Conservation (phyloP, 2,797 vertebrate genomes). For the Syngnathus rostellatus region DNA sequence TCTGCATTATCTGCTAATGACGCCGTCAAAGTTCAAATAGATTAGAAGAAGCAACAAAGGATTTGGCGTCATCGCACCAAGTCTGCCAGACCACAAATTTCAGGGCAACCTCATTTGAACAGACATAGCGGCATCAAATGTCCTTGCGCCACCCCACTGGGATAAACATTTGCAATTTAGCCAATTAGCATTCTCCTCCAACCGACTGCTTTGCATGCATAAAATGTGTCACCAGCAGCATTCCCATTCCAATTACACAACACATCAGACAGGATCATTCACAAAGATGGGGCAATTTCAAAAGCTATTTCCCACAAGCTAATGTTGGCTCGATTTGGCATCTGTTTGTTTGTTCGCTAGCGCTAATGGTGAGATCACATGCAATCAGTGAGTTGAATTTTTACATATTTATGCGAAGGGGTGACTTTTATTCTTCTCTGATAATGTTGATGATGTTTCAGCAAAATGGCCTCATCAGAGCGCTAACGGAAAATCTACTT, state of each 20-base stretch:
- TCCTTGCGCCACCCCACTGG: not conserved
- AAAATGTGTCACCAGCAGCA: conserved; percentile 22
- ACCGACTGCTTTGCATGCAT: conserved; percentile 36
- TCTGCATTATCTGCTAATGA: conserved; percentile 47
- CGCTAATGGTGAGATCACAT: conserved; percentile 23
- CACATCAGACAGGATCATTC: conserved; percentile 37
- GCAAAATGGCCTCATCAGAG: not conserved
- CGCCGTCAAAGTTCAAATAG: conserved; percentile 52
- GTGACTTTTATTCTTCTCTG: not conserved
- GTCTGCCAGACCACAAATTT: not conserved
- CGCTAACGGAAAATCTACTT: not conserved
- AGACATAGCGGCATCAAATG: not conserved
- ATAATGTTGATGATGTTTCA: not conserved
- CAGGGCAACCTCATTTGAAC: too few relatives aligned
- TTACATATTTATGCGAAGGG: not conserved
- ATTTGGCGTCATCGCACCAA: conserved; percentile 34
- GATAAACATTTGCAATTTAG: conserved; percentile 47
- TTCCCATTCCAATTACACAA: conserved; percentile 15
- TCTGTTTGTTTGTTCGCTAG: conserved; percentile 33
- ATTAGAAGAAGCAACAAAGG: conserved; percentile 56
- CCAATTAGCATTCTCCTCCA: conserved; percentile 52
- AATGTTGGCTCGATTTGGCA: conserved; percentile 13
- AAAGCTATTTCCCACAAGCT: conserved; percentile 36
- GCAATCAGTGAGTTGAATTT: not conserved
- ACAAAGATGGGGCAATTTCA: conserved; percentile 37